Percentiles rank a stretch among this genome's conserved stretches.
Conservation (phyloP, 1,140 invertebrate genomes). For the Sminthurides bifidus region DNA sequence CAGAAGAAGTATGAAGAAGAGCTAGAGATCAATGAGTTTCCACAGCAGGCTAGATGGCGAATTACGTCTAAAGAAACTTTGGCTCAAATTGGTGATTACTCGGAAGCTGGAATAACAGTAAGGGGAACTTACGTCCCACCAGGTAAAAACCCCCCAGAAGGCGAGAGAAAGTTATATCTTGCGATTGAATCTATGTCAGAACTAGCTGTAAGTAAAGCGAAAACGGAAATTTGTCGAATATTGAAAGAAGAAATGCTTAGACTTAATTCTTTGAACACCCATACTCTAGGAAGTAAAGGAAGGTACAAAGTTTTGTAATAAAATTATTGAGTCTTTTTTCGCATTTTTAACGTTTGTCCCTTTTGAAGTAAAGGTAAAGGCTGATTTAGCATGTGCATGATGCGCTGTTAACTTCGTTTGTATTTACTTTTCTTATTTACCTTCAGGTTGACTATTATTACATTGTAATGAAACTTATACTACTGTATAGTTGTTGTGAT, state of each 20-base stretch:
- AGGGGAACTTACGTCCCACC: slow-evolving; percentile 89
- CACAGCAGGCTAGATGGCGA: slow-evolving; percentile 92
- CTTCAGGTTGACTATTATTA: no score
- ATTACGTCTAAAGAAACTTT: slow-evolving; percentile 98
- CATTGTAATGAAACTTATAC: no score
- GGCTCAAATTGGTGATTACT: slow-evolving; percentile 96
- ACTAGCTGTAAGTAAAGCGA: slow-evolving; percentile 91
- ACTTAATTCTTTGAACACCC: slow-evolving; percentile 73
- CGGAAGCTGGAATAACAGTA: slow-evolving; percentile 95
- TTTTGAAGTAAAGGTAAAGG: no score
- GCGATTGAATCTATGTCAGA: slow-evolving; percentile 98
- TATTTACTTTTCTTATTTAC: no score
- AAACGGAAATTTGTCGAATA: slow-evolving; percentile 92
- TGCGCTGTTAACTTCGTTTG: no score
- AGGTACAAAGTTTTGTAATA: slow-evolving; percentile 86
- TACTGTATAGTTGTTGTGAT: no score
- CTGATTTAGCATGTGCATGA: no score
- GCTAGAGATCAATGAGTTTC: slow-evolving; percentile 99
- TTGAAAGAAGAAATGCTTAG: slow-evolving; percentile 96
- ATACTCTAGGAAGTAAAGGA: slow-evolving; percentile 71
- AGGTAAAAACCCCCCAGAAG: slow-evolving; percentile 75
- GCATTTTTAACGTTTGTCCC: no score
- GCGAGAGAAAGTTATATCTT: slow-evolving; percentile 91
- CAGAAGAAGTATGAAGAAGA: slow-evolving; percentile 88
- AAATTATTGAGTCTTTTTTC: no score